Base-by-base conservation (phyloP, 2,797 vertebrate species). In the Phoxinus dragarum region DNA sequence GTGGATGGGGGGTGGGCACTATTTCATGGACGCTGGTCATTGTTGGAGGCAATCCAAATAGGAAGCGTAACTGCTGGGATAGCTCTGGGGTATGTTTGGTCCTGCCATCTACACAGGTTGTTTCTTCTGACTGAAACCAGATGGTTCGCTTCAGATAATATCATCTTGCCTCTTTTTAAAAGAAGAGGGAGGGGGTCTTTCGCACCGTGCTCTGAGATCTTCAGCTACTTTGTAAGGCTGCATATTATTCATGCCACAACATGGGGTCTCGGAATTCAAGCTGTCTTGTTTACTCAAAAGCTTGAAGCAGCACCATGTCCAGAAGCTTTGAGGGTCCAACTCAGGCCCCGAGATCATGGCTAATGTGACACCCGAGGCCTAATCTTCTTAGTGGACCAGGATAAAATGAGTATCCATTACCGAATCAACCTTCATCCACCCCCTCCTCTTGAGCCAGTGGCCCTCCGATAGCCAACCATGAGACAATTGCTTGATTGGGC, bases 391-490 rank as follows among this genome's bases (percentile, higher is more conserved):
- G 96, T 96, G 96, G 94, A 95, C 95, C 92, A 93, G 97, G 97
- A 98, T 98, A 97, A 98, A 98, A 96, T 96, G 96, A 97, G 97
- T 97, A 98, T 99, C 98, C 96, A 97, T 99, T 98, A 98, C 97
- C 92, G 96, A 97, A 97, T 97, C 96, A 95, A 97, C 97, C 96
- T 97, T 97, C 95, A 96, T 96, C 95, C 96, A 94, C 95, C 96
- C 95, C 95, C 80, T 66, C 66, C 54, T 19, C 83, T 42, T 6
- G 94, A 96, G 94, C 95, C 95, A 94, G 89, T 94, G 94, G 95
- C 95, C 95, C 95, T 97, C 96, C 95, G 95, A 97, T 97, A 96
- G 96, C 96, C 96, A 94, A 94, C 94, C 92, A 84, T 79, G 94
- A 97, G 96, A 98, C 98, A 99, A 99, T 97, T 95, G 97, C 94